Conservation (phyloP, 2,888 invertebrate genomes). For the Volucella inflata region DNA sequence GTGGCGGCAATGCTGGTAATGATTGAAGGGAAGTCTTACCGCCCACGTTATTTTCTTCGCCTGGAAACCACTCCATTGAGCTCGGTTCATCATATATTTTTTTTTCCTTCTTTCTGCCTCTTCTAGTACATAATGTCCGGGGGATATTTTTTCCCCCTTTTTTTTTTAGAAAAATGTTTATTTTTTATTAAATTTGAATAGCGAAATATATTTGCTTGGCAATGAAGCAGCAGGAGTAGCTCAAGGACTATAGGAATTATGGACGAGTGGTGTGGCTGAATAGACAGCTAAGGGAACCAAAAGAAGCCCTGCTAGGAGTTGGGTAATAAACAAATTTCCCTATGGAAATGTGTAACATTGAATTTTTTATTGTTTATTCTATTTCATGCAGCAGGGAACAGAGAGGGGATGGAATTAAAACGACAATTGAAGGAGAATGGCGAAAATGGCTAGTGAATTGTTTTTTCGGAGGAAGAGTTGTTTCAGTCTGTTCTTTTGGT, state of each 20-base stretch:
- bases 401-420: not conserved
- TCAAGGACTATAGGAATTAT: not conserved
- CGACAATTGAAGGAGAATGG: conserved; percentile 44
- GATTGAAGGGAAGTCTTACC: not conserved
- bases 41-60: not conserved
- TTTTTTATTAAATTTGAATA: conserved; percentile 67
- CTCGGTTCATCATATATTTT: conserved; percentile 10
- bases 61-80: not conserved
- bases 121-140: conserved; percentile 36
- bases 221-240: conserved; percentile 10
- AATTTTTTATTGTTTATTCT: conserved; percentile 4
- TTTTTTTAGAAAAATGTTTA: conserved; percentile 41
- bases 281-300: not conserved
- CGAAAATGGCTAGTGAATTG: conserved; percentile 19
- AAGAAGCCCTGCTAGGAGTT: not conserved
- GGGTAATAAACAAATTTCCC: conserved; percentile 67
- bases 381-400: conserved; percentile 1
- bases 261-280: not conserved
- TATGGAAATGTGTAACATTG: conserved; percentile 42
- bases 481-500: not conserved
- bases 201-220: conserved; percentile 53
- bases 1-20: not conserved
- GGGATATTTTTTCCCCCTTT: conserved; percentile 25
- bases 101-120: not conserved
- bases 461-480: conserved; percentile 28